Percentiles rank a stretch among this genome's conserved stretches.
These are phyloP conservation scores for Turdus rufiventris DNA, from an alignment of 2,113 vertebrate genomes.

Conservation along the genomic window DNA sequence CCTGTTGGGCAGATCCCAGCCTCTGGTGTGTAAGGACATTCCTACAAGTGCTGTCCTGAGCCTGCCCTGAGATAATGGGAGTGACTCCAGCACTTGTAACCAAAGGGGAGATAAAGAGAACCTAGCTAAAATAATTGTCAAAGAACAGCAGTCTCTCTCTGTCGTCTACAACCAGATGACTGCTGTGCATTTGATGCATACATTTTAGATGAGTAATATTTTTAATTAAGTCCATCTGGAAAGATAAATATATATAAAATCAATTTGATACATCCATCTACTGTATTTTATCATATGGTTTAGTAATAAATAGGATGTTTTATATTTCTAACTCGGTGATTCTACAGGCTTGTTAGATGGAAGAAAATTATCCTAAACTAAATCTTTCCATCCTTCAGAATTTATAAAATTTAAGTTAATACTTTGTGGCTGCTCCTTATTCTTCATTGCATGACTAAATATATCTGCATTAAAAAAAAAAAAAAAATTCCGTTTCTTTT, in stretches of 20 bases:
- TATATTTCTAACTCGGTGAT: neutral
- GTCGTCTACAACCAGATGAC: neutral
- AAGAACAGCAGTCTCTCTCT: neutral
- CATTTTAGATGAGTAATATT: neutral
- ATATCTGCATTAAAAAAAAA: neutral
- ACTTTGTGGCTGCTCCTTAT: neutral
- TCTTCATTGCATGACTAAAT: neutral
- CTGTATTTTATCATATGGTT: neutral
- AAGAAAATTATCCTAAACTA: neutral
- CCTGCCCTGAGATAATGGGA: rapidly evolving
- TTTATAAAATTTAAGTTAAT: neutral
- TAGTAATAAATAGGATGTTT: neutral
- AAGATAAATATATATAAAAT: neutral
- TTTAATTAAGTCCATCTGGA: neutral
- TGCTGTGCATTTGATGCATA: neutral
- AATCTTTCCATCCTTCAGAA: neutral
- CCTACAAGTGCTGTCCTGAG: neutral
- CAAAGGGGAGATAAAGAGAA: neutral
- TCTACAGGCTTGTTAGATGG: neutral
- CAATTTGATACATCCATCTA: neutral
- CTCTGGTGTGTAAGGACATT: neutral
- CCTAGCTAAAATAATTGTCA: neutral
- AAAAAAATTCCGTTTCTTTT: neutral
- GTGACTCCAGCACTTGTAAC: neutral
- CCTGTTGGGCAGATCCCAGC: neutral